Evolutionary conservation across 2,797 vertebrate species (phyloP).

Genomic region (Echiichthys vipera): DNA sequence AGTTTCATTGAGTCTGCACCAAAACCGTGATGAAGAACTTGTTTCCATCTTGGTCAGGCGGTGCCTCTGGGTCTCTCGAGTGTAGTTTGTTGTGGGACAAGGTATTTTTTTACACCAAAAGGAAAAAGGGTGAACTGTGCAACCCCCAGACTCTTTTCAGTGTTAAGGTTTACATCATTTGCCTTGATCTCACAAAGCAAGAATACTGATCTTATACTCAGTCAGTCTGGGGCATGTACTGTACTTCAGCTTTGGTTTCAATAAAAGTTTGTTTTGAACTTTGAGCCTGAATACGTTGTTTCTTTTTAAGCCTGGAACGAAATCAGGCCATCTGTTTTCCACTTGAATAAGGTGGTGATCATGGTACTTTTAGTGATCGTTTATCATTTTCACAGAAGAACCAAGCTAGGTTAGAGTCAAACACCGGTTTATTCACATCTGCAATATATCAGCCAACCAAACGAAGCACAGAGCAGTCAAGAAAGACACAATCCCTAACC

Average conservation of each 20-base stretch:
- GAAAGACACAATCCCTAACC: conserved; percentile 51
- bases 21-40: background rate
- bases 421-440: conserved; percentile 78
- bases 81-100: conserved; percentile 14
- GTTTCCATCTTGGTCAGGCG: conserved; percentile 29
- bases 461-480: conserved; percentile 55
- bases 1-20: conserved; percentile 34
- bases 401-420: conserved; percentile 23
- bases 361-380: too few relatives aligned
- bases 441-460: conserved; percentile 52
- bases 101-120: conserved; percentile 44
- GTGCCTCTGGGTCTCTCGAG: conserved; percentile 27
- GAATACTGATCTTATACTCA: conserved; percentile 36
- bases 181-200: conserved; percentile 44
- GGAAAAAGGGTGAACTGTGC: conserved; percentile 4
- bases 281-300: background rate
- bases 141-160: conserved; percentile 20
- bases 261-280: conserved; percentile 72
- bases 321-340: too few relatives aligned
- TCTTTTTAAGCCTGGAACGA: too few relatives aligned
- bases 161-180: conserved; percentile 48
- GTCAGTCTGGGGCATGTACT: conserved; percentile 64
- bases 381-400: background rate
- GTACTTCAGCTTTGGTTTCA: conserved; percentile 62
- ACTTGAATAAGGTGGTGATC: too few relatives aligned